Conservation (phyloP, 1,140 invertebrate genomes). For the Nephila pilipes region DNA sequence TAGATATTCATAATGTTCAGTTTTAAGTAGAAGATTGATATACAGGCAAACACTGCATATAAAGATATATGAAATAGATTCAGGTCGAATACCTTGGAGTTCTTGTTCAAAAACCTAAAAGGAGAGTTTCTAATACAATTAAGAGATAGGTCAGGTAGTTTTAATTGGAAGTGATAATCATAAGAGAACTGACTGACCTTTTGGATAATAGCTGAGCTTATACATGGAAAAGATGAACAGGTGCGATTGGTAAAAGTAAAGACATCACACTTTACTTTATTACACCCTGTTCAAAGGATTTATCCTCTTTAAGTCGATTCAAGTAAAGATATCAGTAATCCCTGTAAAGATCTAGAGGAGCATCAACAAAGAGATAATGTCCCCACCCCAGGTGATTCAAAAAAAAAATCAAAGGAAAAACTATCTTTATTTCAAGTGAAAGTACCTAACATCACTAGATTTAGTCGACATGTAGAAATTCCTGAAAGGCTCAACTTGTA, state of each 20-base stretch:
- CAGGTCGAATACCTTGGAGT: background rate
- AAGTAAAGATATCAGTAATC: no score
- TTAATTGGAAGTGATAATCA: constrained; percentile 22
- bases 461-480: background rate
- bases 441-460: no score
- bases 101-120: no score
- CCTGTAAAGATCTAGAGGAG: background rate
- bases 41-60: background rate
- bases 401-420: background rate
- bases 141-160: constrained; percentile 12
- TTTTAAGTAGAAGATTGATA: constrained; percentile 15
- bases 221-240: constrained; percentile 19
- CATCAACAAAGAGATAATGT: no score
- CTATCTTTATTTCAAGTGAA: background rate
- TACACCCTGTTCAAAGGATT: no score
- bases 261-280: no score
- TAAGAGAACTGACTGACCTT: constrained; percentile 39
- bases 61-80: constrained; percentile 47
- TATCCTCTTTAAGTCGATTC: no score
- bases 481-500: no score
- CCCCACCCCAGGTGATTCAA: background rate
- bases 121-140: no score
- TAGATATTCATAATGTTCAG: constrained; percentile 29
- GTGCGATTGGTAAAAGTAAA: no score
- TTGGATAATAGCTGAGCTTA: constrained; percentile 18